Percentiles rank a stretch among this genome's conserved stretches.
Conservation (phyloP, 2,888 invertebrate species). For the Saturnia japonica region DNA sequence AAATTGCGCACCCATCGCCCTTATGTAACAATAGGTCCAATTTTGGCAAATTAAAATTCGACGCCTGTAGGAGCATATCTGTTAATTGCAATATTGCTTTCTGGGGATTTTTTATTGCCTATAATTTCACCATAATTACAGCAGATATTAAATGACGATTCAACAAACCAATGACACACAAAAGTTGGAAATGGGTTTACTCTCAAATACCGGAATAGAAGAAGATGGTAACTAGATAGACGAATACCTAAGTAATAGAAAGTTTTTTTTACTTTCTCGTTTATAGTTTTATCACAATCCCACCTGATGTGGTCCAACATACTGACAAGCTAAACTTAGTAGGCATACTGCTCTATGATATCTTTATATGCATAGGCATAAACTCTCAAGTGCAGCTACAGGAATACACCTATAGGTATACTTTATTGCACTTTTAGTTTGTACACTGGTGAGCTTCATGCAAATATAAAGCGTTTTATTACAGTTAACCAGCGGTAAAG, state of each 20-base stretch:
- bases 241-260: neutral
- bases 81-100: conserved; percentile 32
- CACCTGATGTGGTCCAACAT: too few species aligned
- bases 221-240: neutral
- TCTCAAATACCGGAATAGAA: neutral
- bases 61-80: conserved; percentile 47
- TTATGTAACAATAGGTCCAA: conserved; percentile 64
- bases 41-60: conserved; percentile 69
- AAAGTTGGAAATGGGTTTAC: neutral
- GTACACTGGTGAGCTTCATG: too few species aligned
- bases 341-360: too few species aligned
- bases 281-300: too few species aligned
- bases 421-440: too few species aligned
- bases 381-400: too few species aligned
- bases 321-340: too few species aligned
- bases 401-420: too few species aligned
- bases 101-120: conserved; percentile 12
- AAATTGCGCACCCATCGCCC: conserved; percentile 77
- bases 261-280: neutral
- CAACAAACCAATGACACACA: neutral
- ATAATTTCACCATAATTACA: neutral
- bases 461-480: too few species aligned
- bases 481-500: too few species aligned
- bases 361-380: too few species aligned
- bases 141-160: neutral